These are phyloP conservation scores for Ctenopoma multispine DNA, from an alignment of 2,797 vertebrate genomes.

Conservation along the genomic window DNA sequence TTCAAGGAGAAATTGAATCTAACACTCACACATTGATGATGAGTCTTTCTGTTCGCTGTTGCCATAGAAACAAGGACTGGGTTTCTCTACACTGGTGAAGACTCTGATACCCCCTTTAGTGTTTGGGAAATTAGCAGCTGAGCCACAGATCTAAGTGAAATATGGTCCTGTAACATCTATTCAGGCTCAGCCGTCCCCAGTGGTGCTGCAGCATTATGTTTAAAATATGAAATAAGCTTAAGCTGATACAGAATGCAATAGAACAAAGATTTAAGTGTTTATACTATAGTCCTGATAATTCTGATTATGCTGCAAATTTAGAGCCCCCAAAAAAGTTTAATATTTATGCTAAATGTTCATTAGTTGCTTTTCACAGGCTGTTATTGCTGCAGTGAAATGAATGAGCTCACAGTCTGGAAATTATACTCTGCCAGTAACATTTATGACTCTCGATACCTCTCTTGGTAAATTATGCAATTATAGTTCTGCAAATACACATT, in stretches of 20 bases:
- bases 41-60: conserved; percentile 71
- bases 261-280: not conserved
- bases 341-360: not conserved
- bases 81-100: conserved; percentile 47
- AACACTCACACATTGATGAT: conserved; percentile 52
- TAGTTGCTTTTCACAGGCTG: not conserved
- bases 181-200: conserved; percentile 27
- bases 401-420: conserved; percentile 5
- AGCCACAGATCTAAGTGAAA: conserved; percentile 38
- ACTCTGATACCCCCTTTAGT: conserved; percentile 53
- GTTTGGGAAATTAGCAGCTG: conserved; percentile 52
- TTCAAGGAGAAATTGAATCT: conserved; percentile 54
- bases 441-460: conserved; percentile 18
- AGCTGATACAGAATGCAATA: not conserved
- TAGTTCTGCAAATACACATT: conserved; percentile 10
- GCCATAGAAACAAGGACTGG: conserved; percentile 77
- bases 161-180: conserved; percentile 43
- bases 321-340: not conserved
- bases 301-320: not conserved
- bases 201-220: conserved; percentile 8
- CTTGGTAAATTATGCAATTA: conserved; percentile 18
- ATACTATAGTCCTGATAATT: conserved; percentile 3
- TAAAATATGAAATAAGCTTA: conserved; percentile 31
- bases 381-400: not conserved
- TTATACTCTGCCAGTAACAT: not conserved